Evolutionary conservation across 2,797 vertebrate species (phyloP).

Genomic region (Enteromius argenteus): DNA sequence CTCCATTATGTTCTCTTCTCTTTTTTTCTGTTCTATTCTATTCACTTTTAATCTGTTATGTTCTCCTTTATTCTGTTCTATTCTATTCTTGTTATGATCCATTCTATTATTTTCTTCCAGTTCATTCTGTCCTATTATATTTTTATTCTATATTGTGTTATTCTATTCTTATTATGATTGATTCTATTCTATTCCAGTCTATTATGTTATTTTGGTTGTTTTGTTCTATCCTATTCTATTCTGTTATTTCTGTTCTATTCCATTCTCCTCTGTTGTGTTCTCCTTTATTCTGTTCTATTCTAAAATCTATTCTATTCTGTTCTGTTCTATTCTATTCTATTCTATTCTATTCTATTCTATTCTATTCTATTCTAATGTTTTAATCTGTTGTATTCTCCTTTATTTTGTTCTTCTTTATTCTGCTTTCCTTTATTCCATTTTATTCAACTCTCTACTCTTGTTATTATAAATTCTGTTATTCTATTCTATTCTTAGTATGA

Average conservation of each 20-base stretch:
- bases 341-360: no score
- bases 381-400: no score
- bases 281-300: neutral
- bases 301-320: no score
- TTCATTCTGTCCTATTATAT: neutral
- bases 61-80: no score
- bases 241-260: no score
- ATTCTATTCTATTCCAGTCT: neutral
- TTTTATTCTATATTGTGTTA: no score
- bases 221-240: neutral
- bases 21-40: neutral
- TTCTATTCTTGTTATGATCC: neutral
- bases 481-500: neutral
- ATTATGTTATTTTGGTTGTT: no score
- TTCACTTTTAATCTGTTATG: neutral
- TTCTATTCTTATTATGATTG: neutral
- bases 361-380: no score
- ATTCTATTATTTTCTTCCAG: neutral
- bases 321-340: neutral
- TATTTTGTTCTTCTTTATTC: no score
- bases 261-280: no score
- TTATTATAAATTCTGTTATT: no score
- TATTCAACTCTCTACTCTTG: neutral
- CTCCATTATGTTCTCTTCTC: neutral
- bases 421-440: no score